Percentiles rank a stretch among this genome's conserved stretches.
Conservation (phyloP, 23 tunicate genomes). For the Trididemnum clinides region DNA sequence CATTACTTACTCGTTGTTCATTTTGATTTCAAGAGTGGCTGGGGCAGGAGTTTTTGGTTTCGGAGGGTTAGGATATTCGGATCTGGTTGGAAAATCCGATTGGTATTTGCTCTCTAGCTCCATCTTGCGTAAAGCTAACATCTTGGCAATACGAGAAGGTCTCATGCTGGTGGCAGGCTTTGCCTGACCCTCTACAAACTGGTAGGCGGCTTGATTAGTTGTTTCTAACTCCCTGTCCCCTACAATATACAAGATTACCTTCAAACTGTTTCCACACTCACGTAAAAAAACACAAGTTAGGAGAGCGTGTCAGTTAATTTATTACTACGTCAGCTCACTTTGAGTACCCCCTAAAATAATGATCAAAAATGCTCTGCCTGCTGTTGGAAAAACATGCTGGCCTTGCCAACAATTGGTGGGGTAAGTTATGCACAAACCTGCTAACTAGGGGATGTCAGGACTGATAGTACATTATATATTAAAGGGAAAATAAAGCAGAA, state of each 20-base stretch:
- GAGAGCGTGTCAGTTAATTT: too few species aligned
- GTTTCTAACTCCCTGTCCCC: conserved; percentile 71
- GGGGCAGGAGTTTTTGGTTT: conserved; percentile 87
- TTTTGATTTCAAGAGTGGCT: conserved; percentile 79
- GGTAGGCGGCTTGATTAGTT: conserved; percentile 58
- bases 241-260: background rate
- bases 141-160: conserved; percentile 5
- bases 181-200: conserved; percentile 21
- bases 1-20: conserved; percentile 69
- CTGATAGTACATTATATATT: too few species aligned
- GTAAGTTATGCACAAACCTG: too few species aligned
- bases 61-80: conserved; percentile 55
- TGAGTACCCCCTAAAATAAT: too few species aligned
- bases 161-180: conserved; percentile 5
- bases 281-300: too few species aligned
- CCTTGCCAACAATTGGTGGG: too few species aligned
- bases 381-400: too few species aligned
- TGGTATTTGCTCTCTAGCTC: conserved; percentile 71
- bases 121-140: conserved; percentile 61
- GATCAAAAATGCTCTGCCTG: too few species aligned
- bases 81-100: conserved; percentile 61
- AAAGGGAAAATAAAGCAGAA: too few species aligned
- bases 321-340: too few species aligned
- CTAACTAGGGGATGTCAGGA: too few species aligned
- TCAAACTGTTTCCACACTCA: too few species aligned